A percentile compares a stretch with the other conserved stretches of the same genome.
Evolutionary conservation across 2,113 vertebrate species (phyloP).

Genomic region (Corythaixoides concolor): DNA sequence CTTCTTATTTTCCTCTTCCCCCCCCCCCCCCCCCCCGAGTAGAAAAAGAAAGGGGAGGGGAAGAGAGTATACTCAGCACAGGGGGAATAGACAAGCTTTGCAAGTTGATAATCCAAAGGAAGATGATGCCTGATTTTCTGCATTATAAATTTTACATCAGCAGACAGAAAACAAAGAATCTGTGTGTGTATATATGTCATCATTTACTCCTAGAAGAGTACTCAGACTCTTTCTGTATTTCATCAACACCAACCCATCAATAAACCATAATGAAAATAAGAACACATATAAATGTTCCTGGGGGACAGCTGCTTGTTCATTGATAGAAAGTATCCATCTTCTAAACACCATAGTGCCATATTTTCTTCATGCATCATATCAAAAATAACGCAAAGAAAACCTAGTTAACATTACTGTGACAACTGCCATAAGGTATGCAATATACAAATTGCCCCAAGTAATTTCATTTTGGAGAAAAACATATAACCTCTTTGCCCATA

Average conservation of each 20-base stretch:
- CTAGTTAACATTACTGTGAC: not conserved
- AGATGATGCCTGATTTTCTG: not conserved
- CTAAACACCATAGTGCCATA: not conserved
- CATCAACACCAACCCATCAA: not conserved
- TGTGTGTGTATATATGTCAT: not conserved
- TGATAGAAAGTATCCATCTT: not conserved
- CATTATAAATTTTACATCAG: not conserved
- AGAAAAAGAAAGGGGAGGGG: not conserved
- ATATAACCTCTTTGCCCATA: not conserved
- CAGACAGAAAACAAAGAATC: not conserved
- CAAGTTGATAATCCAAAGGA: not conserved
- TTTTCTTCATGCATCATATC: not conserved
- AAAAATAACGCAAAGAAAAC: not conserved
- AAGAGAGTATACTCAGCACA: not conserved
- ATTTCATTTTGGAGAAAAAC: not conserved
- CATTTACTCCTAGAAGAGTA: not conserved
- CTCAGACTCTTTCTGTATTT: not conserved
- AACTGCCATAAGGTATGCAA: not conserved
- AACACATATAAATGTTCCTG: not conserved
- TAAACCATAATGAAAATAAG: not conserved
- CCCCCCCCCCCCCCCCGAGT: accelerated
- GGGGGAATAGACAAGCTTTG: not conserved
- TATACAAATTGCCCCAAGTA: not conserved
- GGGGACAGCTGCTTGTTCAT: not conserved
- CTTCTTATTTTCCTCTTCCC: accelerated